phyloP scores from a whole-genome alignment of 1,140 invertebrate genomes.

The Calycopis cecrops region DNA sequence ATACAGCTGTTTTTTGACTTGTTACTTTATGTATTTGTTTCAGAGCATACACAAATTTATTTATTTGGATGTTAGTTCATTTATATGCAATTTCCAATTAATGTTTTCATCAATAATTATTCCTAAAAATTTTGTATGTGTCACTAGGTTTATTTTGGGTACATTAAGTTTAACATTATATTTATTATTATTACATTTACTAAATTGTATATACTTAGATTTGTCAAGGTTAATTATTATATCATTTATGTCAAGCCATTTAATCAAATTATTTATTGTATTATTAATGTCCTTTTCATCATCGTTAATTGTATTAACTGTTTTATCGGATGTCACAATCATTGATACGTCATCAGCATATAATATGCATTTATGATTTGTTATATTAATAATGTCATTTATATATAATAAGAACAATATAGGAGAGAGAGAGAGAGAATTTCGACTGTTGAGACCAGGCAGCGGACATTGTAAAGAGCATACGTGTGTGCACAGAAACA shows the following conservation, averaged over 20 bases:
- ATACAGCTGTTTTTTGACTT: background rate
- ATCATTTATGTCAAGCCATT: too few species aligned
- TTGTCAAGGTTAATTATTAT: too few species aligned
- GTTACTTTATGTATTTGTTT: background rate
- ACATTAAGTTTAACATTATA: background rate
- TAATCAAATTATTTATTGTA: background rate
- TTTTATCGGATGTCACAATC: background rate
- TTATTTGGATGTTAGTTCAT: background rate
- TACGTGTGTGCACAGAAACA: too few species aligned
- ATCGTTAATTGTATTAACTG: background rate
- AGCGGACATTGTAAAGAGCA: too few species aligned
- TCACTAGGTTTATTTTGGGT: background rate
- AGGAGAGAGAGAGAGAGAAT: too few species aligned
- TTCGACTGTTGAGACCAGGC: too few species aligned
- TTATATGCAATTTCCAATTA: slow-evolving; percentile 5
- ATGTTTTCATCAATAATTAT: background rate
- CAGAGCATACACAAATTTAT: too few species aligned
- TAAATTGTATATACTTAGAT: slow-evolving; percentile 1
- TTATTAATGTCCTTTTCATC: slow-evolving; percentile 4
- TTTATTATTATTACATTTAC: background rate
- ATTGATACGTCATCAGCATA: background rate
- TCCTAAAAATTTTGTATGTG: slow-evolving; percentile 3
- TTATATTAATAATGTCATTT: slow-evolving; percentile 14
- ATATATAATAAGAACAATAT: slow-evolving; percentile 14
- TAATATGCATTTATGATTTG: slow-evolving; percentile 12